Conservation (phyloP, 1,140 invertebrate species). For the Drosophila nasuta region DNA sequence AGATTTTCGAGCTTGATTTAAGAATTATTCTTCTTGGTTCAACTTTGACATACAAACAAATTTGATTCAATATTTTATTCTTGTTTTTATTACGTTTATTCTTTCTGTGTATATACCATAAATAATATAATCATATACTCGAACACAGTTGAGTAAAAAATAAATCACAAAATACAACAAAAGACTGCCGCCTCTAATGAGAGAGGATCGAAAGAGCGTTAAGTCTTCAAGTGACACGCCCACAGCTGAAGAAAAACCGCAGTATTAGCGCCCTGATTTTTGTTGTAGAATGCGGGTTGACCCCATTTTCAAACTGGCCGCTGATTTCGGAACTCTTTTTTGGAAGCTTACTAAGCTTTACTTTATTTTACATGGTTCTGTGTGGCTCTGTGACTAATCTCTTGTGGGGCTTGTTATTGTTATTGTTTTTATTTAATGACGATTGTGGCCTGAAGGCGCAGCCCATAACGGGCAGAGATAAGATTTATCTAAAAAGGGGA, state of each 20-base stretch:
- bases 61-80: no score
- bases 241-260: not conserved
- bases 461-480: conserved; percentile 34
- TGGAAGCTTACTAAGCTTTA: conserved; percentile 8
- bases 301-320: conserved; percentile 25
- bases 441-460: conserved; percentile 19
- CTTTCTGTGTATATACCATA: conserved; percentile 16
- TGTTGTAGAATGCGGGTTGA: conserved; percentile 38
- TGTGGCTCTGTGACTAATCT: conserved; percentile 34
- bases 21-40: no score
- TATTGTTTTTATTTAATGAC: conserved; percentile 15
- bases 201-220: conserved; percentile 25
- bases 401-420: conserved; percentile 2
- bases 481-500: conserved; percentile 40
- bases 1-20: no score
- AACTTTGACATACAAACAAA: no score
- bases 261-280: conserved; percentile 36
- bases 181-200: conserved; percentile 43
- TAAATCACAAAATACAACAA: conserved; percentile 27
- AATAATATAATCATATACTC: conserved; percentile 32
- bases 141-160: not conserved
- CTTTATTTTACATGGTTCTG: conserved; percentile 19
- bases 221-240: conserved; percentile 30
- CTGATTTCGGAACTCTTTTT: not conserved
- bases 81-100: no score